Conservation (phyloP, 2,797 vertebrate species). For the Xerus rutilus region DNA sequence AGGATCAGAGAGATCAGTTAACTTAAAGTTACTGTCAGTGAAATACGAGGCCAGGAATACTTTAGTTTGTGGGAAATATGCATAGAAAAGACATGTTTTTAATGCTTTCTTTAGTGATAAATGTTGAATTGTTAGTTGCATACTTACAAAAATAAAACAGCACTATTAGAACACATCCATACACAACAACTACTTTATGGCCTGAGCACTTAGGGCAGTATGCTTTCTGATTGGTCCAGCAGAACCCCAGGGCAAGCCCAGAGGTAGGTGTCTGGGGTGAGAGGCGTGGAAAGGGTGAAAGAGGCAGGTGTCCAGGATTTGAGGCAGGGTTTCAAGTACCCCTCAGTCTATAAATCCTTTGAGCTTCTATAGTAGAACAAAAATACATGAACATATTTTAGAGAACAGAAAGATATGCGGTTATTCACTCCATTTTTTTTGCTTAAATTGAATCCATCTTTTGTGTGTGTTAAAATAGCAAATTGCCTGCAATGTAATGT, state of each 20-base stretch:
- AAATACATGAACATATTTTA: not conserved
- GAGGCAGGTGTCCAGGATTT: not conserved
- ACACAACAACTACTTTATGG: fast-evolving
- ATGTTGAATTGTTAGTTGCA: fast-evolving
- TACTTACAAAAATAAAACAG: not conserved
- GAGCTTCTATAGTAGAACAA: not conserved
- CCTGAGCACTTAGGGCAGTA: fast-evolving
- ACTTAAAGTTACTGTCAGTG: not conserved
- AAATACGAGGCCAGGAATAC: not conserved
- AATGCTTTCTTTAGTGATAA: not conserved
- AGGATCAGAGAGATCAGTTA: not conserved
- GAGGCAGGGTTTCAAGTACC: not conserved
- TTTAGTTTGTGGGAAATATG: not conserved
- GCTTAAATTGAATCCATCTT: conserved; percentile 62
- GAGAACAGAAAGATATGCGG: conserved; percentile 38
- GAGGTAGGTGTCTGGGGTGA: fast-evolving
- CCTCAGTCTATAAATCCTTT: not conserved
- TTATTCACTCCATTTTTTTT: conserved; percentile 27
- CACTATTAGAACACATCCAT: not conserved
- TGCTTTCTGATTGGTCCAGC: not conserved
- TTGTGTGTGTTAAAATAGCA: conserved; percentile 69
- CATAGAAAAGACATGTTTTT: not conserved
- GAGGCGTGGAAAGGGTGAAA: not conserved
- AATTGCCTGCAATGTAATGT: conserved; percentile 61
- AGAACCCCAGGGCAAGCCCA: no score